Evolutionary conservation across 2,797 vertebrate species (phyloP).

Genomic region (Enteromius treurensis): DNA sequence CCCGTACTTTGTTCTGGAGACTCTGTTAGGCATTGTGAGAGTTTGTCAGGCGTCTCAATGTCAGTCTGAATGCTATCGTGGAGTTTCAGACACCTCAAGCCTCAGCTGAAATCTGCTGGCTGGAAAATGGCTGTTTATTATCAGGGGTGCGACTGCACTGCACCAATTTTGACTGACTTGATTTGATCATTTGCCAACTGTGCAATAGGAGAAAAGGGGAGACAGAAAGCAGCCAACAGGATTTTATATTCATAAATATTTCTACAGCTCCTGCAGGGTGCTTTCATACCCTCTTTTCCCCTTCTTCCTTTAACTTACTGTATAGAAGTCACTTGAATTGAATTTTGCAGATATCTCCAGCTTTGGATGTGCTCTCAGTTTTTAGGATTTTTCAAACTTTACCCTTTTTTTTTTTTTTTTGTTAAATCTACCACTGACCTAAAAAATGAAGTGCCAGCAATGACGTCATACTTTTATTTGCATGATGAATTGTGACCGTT

Average conservation of each 20-base stretch:
- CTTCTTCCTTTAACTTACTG: background rate
- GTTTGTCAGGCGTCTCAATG: slow-evolving; percentile 25
- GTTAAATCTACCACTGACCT: background rate
- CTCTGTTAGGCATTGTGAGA: slow-evolving; percentile 19
- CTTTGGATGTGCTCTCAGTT: background rate
- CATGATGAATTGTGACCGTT: background rate
- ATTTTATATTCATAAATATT: slow-evolving; percentile 6
- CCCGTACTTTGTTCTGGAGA: background rate
- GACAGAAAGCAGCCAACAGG: background rate
- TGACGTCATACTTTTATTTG: background rate
- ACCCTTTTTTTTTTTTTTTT: background rate
- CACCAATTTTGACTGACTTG: slow-evolving; percentile 8
- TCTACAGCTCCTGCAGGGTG: background rate
- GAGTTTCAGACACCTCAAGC: slow-evolving; percentile 7
- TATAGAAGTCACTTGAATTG: background rate
- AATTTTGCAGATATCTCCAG: slow-evolving; percentile 3
- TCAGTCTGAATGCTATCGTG: slow-evolving; percentile 8
- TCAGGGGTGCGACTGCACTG: background rate
- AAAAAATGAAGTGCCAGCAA: background rate
- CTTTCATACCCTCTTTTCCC: background rate
- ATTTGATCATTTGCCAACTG: slow-evolving; percentile 21
- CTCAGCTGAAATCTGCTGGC: slow-evolving; percentile 12
- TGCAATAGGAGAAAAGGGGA: background rate
- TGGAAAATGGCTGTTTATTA: slow-evolving; percentile 24
- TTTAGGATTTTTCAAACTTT: background rate